Evolutionary conservation across 92 coral and sea anemone species (phyloP), one percentile per base, ranked within the genome.

Genomic region (Micromussa lordhowensis): DNA sequence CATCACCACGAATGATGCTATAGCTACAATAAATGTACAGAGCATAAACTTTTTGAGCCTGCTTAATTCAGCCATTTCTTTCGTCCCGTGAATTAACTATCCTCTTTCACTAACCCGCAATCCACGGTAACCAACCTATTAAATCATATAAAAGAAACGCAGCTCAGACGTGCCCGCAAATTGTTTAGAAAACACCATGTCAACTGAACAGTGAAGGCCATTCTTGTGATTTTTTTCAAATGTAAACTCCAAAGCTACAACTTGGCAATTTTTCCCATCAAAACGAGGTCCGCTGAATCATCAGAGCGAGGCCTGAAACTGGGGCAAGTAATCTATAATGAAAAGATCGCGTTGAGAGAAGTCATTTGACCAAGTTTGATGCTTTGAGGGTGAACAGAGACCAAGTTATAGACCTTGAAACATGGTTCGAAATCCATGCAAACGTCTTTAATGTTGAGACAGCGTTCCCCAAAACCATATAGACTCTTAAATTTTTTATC

Each of bases 1-100:
- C 87, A 83, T 83, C 14, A 83, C 87, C 28, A 72, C 1, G 5
- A 83, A 61, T 19, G 87, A 83, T 12, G 44, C 87, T 8, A 44
- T 83, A 24, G 87, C 87, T 49, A 83, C 79, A 57, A 72, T 10
- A 12, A 83, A 51, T 3, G 87, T 72, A 53, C 87, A 83, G 13
- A 83, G 19, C 54, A 83, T 35, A 58, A 83, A 83, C 72, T 55
- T 49, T 72, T 71, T 83, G 29, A 83, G 29, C 44, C 44, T 83
- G 51, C 68, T 34, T 32, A 73, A 73, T 38, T 35, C 78, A 73
- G 49, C 28, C 78, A 73, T 73, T 73, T 16, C 4, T 34, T 73
- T 11, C 22, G 49, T 22, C 14, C 24, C 53, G 15, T 34, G 3
- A 32, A 22, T 2, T 48, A 18, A 8, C 1, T 18, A 72, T 26